Evolutionary conservation across 2,797 vertebrate genomes (phyloP).

Genomic region (Gallirallus australis): DNA sequence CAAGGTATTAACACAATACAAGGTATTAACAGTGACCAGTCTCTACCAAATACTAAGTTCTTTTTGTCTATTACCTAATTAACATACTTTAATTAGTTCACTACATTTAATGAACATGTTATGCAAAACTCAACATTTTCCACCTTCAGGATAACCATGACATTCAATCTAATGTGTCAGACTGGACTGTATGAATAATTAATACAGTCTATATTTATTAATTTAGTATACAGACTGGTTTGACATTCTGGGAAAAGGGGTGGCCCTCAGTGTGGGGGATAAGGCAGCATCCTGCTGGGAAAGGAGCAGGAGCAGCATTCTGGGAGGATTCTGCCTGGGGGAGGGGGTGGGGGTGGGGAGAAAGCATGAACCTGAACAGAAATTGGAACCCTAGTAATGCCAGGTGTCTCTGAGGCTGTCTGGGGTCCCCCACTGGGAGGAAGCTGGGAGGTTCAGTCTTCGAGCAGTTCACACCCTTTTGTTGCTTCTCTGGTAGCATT

Average conservation of each 20-base stretch:
- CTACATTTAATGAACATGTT: conserved; percentile 76
- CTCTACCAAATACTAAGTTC: conserved; percentile 75
- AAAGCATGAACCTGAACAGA: background rate
- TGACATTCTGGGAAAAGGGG: background rate
- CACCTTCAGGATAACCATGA: conserved; percentile 71
- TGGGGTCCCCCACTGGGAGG: background rate
- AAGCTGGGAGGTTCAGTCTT: background rate
- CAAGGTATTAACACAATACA: conserved; percentile 78
- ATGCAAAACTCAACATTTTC: conserved; percentile 74
- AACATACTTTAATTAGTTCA: conserved; percentile 81
- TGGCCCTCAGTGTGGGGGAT: background rate
- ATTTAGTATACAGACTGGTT: conserved; percentile 1
- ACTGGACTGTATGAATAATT: conserved; percentile 75
- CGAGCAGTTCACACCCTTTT: background rate
- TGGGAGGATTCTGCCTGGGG: background rate
- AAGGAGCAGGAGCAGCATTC: background rate
- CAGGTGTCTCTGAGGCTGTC: background rate
- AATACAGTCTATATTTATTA: conserved; percentile 67
- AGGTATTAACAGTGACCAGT: conserved; percentile 81
- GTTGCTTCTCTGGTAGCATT: background rate
- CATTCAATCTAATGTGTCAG: conserved; percentile 70
- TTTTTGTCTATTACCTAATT: conserved; percentile 80
- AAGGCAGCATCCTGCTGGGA: background rate
- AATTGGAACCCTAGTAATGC: background rate
- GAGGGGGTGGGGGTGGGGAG: too few species aligned